These are phyloP conservation scores for Acholoe squamosa DNA, from an alignment of 2,888 invertebrate genomes.

Conservation along the genomic window DNA sequence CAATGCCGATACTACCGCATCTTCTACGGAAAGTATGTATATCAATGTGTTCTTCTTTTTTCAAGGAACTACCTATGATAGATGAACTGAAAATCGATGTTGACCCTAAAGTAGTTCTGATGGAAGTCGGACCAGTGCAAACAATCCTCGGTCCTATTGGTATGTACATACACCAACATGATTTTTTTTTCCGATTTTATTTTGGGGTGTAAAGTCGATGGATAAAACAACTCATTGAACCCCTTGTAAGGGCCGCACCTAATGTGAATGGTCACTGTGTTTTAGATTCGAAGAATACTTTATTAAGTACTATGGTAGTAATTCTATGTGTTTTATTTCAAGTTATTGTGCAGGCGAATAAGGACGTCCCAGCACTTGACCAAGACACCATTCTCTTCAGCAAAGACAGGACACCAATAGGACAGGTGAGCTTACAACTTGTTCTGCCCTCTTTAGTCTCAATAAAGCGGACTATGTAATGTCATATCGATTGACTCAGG, in stretches of 20 bases:
- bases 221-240: no score
- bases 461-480: no score
- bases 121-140: slow-evolving; percentile 74
- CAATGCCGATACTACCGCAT: no score
- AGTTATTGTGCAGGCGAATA: slow-evolving; percentile 79
- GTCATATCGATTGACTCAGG: no score
- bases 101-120: slow-evolving; percentile 75
- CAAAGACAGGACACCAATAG: slow-evolving; percentile 88
- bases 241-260: no score
- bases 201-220: no score
- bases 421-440: slow-evolving; percentile 75
- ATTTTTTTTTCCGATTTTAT: no score
- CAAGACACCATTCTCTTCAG: slow-evolving; percentile 94
- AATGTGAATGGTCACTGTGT: no score
- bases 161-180: slow-evolving; percentile 44
- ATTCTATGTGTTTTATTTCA: slow-evolving; percentile 6
- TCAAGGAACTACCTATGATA: slow-evolving; percentile 70
- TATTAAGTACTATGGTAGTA: no score
- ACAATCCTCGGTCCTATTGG: slow-evolving; percentile 76
- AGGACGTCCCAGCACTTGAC: slow-evolving; percentile 91
- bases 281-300: no score
- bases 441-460: no score
- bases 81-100: slow-evolving; percentile 77
- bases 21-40: no score
- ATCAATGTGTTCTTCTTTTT: neutral